Conservation (phyloP, 2,113 vertebrate genomes). For the Anoplopoma fimbria region DNA sequence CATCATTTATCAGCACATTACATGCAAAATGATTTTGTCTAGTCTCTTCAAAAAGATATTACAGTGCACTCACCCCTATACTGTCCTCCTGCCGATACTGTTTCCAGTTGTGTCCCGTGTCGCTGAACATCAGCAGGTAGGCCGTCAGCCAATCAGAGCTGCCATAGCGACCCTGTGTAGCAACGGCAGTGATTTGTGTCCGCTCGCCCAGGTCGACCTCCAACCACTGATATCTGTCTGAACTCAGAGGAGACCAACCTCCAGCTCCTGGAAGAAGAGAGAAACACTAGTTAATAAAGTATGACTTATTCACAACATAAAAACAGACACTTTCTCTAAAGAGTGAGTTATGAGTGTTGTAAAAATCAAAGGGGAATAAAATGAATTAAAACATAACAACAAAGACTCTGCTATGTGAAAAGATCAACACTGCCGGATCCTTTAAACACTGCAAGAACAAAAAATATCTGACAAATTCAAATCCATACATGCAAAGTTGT, state of each 20-base stretch:
- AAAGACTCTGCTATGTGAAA: neutral
- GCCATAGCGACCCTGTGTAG: conserved; percentile 94
- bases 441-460: neutral
- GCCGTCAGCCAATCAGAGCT: conserved; percentile 93
- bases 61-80: conserved; percentile 83
- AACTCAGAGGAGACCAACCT: conserved; percentile 92
- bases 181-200: conserved; percentile 87
- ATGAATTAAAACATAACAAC: neutral
- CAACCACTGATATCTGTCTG: conserved; percentile 92
- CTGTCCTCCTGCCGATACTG: conserved; percentile 92
- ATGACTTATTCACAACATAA: neutral
- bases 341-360: neutral
- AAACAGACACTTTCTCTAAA: neutral
- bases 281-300: no score
- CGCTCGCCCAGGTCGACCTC: conserved; percentile 91
- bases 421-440: neutral
- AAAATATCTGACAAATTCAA: neutral
- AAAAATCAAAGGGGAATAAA: conserved; percentile 11
- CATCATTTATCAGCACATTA: neutral
- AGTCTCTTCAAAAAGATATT: neutral
- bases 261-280: conserved; percentile 87
- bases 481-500: neutral
- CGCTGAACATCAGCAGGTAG: conserved; percentile 93
- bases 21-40: neutral
- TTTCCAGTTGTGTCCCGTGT: conserved; percentile 93